These are phyloP conservation scores for Leucophenga montana DNA, from an alignment of 2,888 invertebrate species.

Conservation along the genomic window DNA sequence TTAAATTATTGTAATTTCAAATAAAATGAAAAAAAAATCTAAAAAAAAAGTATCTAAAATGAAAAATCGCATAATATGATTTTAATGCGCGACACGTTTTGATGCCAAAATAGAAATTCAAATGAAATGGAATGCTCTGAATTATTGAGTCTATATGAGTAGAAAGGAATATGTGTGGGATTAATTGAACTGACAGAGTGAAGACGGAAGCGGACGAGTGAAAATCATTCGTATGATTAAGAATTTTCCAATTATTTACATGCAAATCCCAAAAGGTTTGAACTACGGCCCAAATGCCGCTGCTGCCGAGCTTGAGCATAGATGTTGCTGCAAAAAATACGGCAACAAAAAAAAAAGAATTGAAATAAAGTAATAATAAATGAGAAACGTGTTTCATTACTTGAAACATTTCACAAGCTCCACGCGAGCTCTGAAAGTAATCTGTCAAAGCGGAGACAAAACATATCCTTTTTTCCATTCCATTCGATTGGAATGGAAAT, in stretches of 20 bases:
- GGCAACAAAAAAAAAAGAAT: not conserved
- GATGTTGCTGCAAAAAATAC: not conserved
- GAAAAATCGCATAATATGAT: not conserved
- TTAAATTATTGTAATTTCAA: conserved; percentile 12
- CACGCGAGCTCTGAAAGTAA: conserved; percentile 1
- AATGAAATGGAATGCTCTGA: not conserved
- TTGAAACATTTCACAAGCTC: conserved; percentile 6
- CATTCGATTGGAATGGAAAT: conserved; percentile 43
- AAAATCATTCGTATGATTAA: not conserved
- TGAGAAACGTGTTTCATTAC: conserved; percentile 17
- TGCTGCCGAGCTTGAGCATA: too few relatives aligned
- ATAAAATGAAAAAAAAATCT: not conserved
- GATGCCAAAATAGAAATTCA: not conserved
- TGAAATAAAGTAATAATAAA: conserved; percentile 11
- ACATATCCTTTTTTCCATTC: not conserved
- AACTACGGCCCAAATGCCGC: not conserved
- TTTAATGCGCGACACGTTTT: conserved; percentile 10
- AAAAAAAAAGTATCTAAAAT: not conserved
- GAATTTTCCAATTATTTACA: conserved; percentile 19
- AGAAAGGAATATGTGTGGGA: not conserved
- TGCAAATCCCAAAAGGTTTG: conserved; percentile 8
- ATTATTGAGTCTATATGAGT: not conserved
- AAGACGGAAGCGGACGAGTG: too few relatives aligned
- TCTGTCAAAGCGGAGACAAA: not conserved
- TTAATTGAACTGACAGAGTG: conserved; percentile 7